These are phyloP conservation scores for Sula dactylatra DNA, from an alignment of 2,113 vertebrate species.

Conservation along the genomic window DNA sequence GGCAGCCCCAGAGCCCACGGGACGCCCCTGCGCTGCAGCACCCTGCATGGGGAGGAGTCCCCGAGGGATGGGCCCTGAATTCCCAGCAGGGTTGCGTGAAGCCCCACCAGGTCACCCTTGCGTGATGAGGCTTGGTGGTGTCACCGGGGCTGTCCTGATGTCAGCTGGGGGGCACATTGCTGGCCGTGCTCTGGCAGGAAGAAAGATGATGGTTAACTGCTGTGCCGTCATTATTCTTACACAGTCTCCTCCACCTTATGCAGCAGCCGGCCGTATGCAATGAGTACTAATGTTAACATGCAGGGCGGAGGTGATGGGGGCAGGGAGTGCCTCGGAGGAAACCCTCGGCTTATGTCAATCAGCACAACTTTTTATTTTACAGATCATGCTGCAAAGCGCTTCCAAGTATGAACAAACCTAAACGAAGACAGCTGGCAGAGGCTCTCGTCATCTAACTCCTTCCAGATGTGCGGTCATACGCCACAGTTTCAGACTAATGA, in stretches of 20 bases:
- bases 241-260: neutral
- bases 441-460: constrained; percentile 54
- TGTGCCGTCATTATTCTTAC: neutral
- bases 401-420: constrained; percentile 65
- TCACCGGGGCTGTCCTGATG: neutral
- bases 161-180: neutral
- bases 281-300: neutral
- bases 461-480: constrained; percentile 63
- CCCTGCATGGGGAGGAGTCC: neutral
- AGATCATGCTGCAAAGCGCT: constrained; percentile 17
- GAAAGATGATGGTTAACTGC: constrained; percentile 7
- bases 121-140: neutral
- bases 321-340: constrained; percentile 23
- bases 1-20: neutral
- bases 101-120: neutral
- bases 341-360: constrained; percentile 50
- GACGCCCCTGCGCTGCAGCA: neutral
- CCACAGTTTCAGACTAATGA: constrained; percentile 45
- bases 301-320: neutral
- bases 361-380: constrained; percentile 55
- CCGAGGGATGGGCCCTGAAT: neutral
- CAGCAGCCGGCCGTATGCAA: neutral
- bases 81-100: neutral
- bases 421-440: constrained; percentile 64
- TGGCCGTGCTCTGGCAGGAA: neutral